phyloP scores from a whole-genome alignment of 2,888 invertebrate genomes.

The Ornithoptera priamus region DNA sequence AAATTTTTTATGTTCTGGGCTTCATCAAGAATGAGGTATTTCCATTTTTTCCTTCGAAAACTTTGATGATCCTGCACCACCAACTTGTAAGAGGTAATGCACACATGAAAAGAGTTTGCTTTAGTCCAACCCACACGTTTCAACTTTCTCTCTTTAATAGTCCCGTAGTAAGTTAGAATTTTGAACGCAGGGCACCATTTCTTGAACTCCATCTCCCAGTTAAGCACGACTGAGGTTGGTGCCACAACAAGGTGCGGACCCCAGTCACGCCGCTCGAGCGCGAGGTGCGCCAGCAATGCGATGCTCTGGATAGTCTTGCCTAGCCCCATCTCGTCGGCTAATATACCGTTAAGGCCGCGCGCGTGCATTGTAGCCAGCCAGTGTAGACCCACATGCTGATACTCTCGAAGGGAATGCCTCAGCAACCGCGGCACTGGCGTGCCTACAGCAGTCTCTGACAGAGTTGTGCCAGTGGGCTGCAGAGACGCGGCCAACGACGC shows the following conservation, averaged over 20 bases:
- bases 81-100: constrained; percentile 98
- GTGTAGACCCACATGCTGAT: constrained; percentile 98
- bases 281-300: constrained; percentile 94
- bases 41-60: constrained; percentile 98
- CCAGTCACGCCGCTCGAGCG: constrained; percentile 95
- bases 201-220: constrained; percentile 99
- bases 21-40: constrained; percentile 98
- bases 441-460: constrained; percentile 95
- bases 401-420: constrained; percentile 94
- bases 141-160: constrained; percentile 95
- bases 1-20: constrained; percentile 99
- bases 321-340: constrained; percentile 98
- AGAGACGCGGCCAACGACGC: constrained; percentile 96
- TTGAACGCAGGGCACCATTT: constrained; percentile 99
- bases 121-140: constrained; percentile 98
- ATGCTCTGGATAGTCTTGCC: constrained; percentile 99
- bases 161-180: constrained; percentile 98
- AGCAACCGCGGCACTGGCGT: constrained; percentile 96
- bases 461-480: constrained; percentile 98
- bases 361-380: constrained; percentile 98
- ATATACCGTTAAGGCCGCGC: constrained; percentile 95
- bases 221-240: constrained; percentile 99
- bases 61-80: constrained; percentile 99
- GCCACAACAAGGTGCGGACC: constrained; percentile 99
- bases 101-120: constrained; percentile 98